These are phyloP conservation scores for Danio jaintianensis DNA, from an alignment of 2,797 vertebrate genomes.

Conservation along the genomic window DNA sequence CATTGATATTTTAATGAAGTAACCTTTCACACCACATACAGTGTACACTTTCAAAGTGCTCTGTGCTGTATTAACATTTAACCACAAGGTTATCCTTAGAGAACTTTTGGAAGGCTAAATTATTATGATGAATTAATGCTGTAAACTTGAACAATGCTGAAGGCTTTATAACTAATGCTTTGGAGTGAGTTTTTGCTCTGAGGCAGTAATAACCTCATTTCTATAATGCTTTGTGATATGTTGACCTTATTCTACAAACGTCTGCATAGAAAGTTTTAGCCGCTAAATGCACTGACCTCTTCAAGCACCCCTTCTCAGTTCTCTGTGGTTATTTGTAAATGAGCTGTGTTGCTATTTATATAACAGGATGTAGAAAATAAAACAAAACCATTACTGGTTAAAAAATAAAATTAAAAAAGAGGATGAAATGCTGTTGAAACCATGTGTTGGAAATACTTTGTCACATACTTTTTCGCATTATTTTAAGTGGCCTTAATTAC, in stretches of 20 bases:
- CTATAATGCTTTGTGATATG: background rate
- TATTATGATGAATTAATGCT: conserved; percentile 30
- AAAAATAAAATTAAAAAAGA: background rate
- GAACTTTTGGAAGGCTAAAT: conserved; percentile 21
- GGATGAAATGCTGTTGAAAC: background rate
- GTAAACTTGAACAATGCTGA: conserved; percentile 8
- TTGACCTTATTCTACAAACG: conserved; percentile 1
- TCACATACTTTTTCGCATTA: no score
- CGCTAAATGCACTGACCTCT: background rate
- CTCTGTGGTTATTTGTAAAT: background rate
- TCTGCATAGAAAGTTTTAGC: background rate
- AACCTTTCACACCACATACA: conserved; percentile 5
- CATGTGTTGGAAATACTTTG: conserved; percentile 68
- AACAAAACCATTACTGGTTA: no score
- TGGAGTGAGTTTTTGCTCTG: background rate
- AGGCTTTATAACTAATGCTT: conserved; percentile 19
- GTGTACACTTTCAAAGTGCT: background rate
- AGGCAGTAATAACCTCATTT: background rate
- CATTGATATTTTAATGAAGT: conserved; percentile 14
- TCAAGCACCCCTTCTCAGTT: background rate
- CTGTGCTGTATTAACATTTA: conserved; percentile 17
- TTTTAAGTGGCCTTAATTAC: no score
- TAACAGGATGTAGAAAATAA: background rate
- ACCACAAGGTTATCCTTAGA: background rate
- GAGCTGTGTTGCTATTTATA: background rate